Base-by-base conservation (phyloP, 2,888 invertebrate species). In the Laspeyria flexula region DNA sequence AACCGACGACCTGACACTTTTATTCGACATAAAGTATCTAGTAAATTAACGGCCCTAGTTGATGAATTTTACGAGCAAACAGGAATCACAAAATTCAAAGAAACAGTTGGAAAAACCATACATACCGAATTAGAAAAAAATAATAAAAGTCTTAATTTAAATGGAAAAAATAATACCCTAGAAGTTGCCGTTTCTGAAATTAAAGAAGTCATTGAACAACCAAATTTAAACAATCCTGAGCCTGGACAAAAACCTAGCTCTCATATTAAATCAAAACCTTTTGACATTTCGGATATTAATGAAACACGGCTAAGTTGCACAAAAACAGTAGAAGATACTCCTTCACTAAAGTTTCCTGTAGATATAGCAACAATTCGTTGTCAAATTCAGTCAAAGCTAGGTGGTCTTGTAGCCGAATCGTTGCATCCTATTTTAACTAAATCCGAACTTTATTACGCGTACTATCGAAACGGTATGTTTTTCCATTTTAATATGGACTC, bases 401-500 rank as follows among this genome's bases (percentile, higher is more conserved):
- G 46, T n/a, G 7, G 0, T 1, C 2, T 46, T 21, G 18, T 46
- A 18, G n/a, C 5, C 27, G 27, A 21, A 11, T 12, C 18, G 2
- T 62, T 43, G 41, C 48, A 63, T 13, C 54, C 66, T 11, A 67
- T 90, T n/a, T 80, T 78, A 21, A 81, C 86, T 4, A 75, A 84
- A 25, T 58, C 58, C 1, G 83, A 87, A 60, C 69, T 90, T 0
- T 85, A 83, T 65, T 83, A 84, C 47, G 83, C 85, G 1, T 77
- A 73, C 46, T 66, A 77, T 13, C 65, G 81, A 6, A 69, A 81
- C 0, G 85, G 79, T 0, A 55, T 71, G 33, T 90, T 90, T 62
- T 90, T 74, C 51, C 87, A 87, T 72, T 64, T 87, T 46, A 81
- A 90, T 52, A 64, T 82, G 9, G 66, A 71, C 0, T 78, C 71